Percentiles rank a stretch among this genome's conserved stretches.
Evolutionary conservation across 2,888 invertebrate genomes (phyloP).

Genomic region (Drosophila peninsularis): DNA sequence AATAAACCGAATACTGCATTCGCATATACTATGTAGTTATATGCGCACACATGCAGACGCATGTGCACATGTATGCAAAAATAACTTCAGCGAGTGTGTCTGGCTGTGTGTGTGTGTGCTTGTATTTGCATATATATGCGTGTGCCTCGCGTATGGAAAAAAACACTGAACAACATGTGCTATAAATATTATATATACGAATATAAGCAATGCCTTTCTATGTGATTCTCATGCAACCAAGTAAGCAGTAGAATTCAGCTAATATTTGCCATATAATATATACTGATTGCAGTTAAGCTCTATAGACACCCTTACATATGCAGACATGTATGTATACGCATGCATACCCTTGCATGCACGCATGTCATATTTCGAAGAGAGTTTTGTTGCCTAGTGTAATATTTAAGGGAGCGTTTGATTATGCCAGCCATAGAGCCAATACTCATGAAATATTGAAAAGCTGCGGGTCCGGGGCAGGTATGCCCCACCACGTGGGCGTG

Average conservation of each 20-base stretch:
- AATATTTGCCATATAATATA: too few species aligned
- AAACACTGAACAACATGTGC: constrained; percentile 53
- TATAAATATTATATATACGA: too few species aligned
- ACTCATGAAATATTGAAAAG: constrained; percentile 77
- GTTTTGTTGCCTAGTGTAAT: constrained; percentile 53
- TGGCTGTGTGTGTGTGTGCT: too few species aligned
- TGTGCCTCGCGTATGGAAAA: constrained; percentile 33
- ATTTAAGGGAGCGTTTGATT: constrained; percentile 64
- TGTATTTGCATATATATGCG: constrained; percentile 20
- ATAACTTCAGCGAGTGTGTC: constrained; percentile 8
- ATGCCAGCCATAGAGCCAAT: constrained; percentile 66
- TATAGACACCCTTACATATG: too few species aligned
- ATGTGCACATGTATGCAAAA: constrained; percentile 17
- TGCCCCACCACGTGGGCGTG: constrained; percentile 35
- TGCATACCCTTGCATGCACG: not conserved
- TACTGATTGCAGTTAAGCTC: too few species aligned
- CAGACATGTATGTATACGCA: not conserved
- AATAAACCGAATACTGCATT: constrained; percentile 74
- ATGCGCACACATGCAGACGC: constrained; percentile 24
- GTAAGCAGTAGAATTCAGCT: too few species aligned
- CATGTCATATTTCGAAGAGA: not conserved
- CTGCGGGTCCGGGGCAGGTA: constrained; percentile 52
- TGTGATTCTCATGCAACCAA: too few species aligned
- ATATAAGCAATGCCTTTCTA: too few species aligned
- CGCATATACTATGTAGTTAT: constrained; percentile 40